phyloP scores from a whole-genome alignment of 2,797 vertebrate species.

The Anguilla anguilla region DNA sequence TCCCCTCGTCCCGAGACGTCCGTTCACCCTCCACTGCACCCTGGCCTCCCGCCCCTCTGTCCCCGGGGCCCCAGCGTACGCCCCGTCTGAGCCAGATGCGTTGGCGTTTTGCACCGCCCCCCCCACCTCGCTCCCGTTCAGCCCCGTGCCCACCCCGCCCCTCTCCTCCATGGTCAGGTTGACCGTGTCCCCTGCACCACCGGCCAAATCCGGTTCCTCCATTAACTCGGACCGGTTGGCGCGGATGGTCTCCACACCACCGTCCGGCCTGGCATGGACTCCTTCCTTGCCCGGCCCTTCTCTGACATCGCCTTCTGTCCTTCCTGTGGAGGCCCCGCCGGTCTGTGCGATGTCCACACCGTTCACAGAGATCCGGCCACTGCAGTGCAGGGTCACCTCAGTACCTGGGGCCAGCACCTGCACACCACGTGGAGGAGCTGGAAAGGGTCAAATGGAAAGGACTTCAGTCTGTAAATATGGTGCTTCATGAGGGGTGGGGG shows the following conservation, averaged over 20 bases:
- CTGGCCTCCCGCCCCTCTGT: constrained; percentile 38
- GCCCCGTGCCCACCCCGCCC: constrained; percentile 30
- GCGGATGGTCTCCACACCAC: not conserved
- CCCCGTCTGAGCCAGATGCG: not conserved
- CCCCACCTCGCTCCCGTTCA: not conserved
- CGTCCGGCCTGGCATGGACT: not conserved
- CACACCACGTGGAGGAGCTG: constrained; percentile 63
- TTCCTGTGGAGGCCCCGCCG: not conserved
- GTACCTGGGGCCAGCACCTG: constrained; percentile 60
- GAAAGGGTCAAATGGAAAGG: constrained; percentile 31
- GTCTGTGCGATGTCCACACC: constrained; percentile 47
- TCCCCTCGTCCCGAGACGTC: constrained; percentile 33
- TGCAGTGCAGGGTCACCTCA: constrained; percentile 63
- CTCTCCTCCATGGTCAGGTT: constrained; percentile 21
- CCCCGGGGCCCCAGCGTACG: constrained; percentile 31
- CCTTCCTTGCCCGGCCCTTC: not conserved
- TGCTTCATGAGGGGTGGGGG: not conserved
- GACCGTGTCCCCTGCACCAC: not conserved
- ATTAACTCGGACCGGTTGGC: not conserved
- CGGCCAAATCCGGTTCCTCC: constrained; percentile 16
- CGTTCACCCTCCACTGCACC: constrained; percentile 60
- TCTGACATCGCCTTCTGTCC: not conserved
- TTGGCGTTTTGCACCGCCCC: constrained; percentile 28
- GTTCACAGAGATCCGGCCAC: constrained; percentile 60
- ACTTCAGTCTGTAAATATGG: not conserved